Evolutionary conservation across 2,113 vertebrate genomes (phyloP).

Genomic region (Potamarius usumacintae): DNA sequence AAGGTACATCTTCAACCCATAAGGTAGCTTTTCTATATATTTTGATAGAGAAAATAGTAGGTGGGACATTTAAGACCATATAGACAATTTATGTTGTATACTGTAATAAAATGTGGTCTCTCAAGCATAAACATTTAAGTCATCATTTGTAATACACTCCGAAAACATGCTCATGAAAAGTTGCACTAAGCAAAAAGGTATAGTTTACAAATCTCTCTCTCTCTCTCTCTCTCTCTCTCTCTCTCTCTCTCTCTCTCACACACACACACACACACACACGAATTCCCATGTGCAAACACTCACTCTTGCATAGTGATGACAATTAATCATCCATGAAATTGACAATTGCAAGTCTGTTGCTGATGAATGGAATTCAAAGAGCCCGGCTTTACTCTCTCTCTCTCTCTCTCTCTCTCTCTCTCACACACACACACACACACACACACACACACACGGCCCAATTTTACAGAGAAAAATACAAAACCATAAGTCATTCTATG

Average conservation of each 20-base stretch:
- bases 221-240: too few species aligned
- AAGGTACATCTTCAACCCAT: not conserved
- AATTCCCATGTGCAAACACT: slow-evolving; percentile 59
- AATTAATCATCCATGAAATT: slow-evolving; percentile 81
- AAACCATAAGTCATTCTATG: slow-evolving; percentile 39
- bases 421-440: slow-evolving; percentile 19
- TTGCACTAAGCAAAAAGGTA: not conserved
- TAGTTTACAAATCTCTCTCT: not conserved
- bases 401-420: slow-evolving; percentile 40
- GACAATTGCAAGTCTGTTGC: slow-evolving; percentile 70
- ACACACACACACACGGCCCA: slow-evolving; percentile 35
- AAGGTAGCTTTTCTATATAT: not conserved
- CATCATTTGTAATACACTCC: not conserved
- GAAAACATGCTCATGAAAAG: not conserved
- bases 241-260: not conserved
- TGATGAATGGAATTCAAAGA: slow-evolving; percentile 69
- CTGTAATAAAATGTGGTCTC: not conserved
- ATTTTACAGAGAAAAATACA: slow-evolving; percentile 18
- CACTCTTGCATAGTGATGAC: slow-evolving; percentile 70
- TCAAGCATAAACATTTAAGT: not conserved
- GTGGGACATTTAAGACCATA: not conserved
- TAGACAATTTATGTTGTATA: not conserved
- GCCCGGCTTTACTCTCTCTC: slow-evolving; percentile 44
- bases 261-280: slow-evolving; percentile 51
- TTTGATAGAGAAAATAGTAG: not conserved